phyloP scores from a whole-genome alignment of 2,888 invertebrate species.

The Cheilosia variabilis region DNA sequence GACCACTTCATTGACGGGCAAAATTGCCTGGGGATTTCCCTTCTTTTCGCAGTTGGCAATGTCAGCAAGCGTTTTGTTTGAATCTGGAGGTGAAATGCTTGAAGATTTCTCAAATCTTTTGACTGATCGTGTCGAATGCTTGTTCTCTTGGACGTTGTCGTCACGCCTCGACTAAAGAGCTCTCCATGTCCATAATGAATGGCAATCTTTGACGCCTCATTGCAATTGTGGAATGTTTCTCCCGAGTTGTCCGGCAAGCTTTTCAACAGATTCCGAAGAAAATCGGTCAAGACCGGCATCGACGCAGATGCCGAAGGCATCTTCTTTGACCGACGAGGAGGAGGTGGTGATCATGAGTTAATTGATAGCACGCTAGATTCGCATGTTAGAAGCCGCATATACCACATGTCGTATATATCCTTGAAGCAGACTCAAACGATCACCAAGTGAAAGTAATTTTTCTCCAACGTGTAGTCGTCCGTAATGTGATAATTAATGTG shows the following conservation, averaged over 20 bases:
- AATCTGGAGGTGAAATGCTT: neutral
- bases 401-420: conserved; percentile 8
- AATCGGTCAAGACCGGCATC: conserved; percentile 28
- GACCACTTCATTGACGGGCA: neutral
- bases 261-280: conserved; percentile 16
- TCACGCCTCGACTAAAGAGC: conserved; percentile 5
- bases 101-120: conserved; percentile 1
- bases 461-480: conserved; percentile 31
- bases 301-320: neutral
- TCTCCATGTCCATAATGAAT: conserved; percentile 14
- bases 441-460: conserved; percentile 66
- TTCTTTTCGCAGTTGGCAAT: conserved; percentile 2
- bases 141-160: conserved; percentile 1
- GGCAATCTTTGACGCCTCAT: conserved; percentile 22
- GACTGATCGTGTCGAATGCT: conserved; percentile 17
- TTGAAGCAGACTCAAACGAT: conserved; percentile 21
- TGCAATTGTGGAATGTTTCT: conserved; percentile 43
- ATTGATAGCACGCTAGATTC: conserved; percentile 22
- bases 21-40: neutral
- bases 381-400: conserved; percentile 12
- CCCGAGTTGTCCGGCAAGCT: neutral
- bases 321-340: neutral
- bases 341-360: conserved; percentile 16
- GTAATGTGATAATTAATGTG: conserved; percentile 68
- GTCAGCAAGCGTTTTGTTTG: neutral